phyloP scores from a whole-genome alignment of 2,113 vertebrate species.

The Aegithalos caudatus region DNA sequence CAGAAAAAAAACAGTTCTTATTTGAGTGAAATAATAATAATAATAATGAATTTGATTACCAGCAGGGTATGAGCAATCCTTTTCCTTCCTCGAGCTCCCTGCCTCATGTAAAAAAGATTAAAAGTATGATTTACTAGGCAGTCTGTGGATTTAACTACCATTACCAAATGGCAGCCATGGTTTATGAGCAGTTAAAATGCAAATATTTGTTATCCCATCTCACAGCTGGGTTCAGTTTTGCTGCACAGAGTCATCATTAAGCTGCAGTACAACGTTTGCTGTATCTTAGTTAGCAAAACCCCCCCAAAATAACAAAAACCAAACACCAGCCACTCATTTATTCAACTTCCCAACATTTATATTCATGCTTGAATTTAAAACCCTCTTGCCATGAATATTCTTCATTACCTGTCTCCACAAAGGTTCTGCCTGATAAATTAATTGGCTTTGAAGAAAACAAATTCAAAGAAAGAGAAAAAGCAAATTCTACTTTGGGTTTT shows the following conservation, averaged over 20 bases:
- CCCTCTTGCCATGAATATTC: background rate
- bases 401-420: background rate
- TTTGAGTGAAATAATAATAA: background rate
- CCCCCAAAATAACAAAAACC: background rate
- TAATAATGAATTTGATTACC: background rate
- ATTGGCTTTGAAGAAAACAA: background rate
- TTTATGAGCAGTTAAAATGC: constrained; percentile 2
- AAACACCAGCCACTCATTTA: background rate
- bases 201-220: background rate
- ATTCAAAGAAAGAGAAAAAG: background rate
- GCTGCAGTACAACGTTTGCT: background rate
- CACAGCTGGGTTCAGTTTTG: background rate
- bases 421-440: background rate
- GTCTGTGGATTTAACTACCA: background rate
- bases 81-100: background rate
- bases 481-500: background rate
- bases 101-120: background rate
- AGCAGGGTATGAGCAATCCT: background rate
- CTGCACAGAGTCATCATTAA: background rate
- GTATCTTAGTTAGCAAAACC: background rate
- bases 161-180: background rate
- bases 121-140: background rate
- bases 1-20: background rate
- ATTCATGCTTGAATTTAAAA: background rate
- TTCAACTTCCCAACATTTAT: background rate